These are phyloP conservation scores for Pollenia labialis DNA, from an alignment of 2,888 invertebrate genomes.

Conservation along the genomic window DNA sequence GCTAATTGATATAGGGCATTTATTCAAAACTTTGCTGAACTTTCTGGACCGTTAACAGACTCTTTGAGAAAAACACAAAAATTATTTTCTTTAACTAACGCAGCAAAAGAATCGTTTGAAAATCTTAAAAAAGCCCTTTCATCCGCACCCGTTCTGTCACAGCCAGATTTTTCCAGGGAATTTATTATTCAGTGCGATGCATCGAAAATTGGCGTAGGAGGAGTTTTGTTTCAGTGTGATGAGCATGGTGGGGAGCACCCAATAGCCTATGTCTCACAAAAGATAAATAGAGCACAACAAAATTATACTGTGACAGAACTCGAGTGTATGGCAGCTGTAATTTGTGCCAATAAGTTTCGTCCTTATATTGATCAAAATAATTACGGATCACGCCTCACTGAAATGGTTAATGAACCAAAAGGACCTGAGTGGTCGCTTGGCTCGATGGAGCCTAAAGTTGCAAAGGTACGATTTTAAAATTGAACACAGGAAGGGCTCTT, in stretches of 20 bases:
- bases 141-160: neutral
- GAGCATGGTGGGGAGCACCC: neutral
- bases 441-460: neutral
- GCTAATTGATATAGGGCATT: constrained; percentile 21
- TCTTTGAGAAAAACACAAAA: neutral
- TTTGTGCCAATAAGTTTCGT: neutral
- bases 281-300: neutral
- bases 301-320: constrained; percentile 3
- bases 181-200: neutral
- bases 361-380: constrained; percentile 3
- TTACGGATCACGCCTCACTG: neutral
- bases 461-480: neutral
- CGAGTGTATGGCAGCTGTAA: neutral
- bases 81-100: neutral
- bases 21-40: constrained; percentile 8
- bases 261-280: neutral
- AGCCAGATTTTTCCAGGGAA: neutral
- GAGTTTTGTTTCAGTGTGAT: neutral
- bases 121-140: neutral
- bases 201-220: neutral
- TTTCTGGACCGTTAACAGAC: neutral
- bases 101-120: neutral
- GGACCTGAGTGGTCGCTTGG: neutral
- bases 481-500: neutral
- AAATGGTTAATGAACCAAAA: constrained; percentile 10